phyloP scores from a whole-genome alignment of 2,797 vertebrate species.

The Gorsachius magnificus region DNA sequence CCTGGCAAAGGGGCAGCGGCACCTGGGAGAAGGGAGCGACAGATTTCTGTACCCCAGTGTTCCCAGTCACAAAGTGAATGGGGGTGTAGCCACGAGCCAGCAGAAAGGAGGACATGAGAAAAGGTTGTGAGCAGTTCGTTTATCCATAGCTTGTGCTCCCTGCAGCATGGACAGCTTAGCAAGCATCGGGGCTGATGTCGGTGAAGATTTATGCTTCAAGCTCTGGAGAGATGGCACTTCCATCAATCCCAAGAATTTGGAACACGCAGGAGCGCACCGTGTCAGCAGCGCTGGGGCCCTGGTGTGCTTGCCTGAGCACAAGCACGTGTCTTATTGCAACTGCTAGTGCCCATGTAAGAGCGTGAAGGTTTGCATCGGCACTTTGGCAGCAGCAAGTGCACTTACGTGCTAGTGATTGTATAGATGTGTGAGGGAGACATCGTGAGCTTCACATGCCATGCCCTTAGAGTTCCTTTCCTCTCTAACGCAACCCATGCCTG shows the following conservation, averaged over 20 bases:
- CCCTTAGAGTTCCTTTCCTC: background rate
- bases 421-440: background rate
- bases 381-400: background rate
- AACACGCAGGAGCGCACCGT: rapidly evolving
- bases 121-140: background rate
- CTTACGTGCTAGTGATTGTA: background rate
- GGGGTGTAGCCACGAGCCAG: background rate
- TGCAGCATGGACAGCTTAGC: background rate
- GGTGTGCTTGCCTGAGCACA: background rate
- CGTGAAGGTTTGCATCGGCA: rapidly evolving
- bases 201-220: background rate
- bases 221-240: background rate
- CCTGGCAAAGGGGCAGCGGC: background rate
- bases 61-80: background rate
- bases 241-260: background rate
- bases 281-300: background rate
- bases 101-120: background rate
- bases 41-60: background rate
- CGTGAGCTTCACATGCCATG: background rate
- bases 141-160: background rate
- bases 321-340: rapidly evolving
- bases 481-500: constrained; percentile 23
- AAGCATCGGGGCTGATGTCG: rapidly evolving
- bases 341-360: rapidly evolving
- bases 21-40: background rate